Percentiles rank a stretch among this genome's conserved stretches.
phyloP scores from a whole-genome alignment of 2,888 invertebrate genomes.

The Eudasyphora cyanicolor region DNA sequence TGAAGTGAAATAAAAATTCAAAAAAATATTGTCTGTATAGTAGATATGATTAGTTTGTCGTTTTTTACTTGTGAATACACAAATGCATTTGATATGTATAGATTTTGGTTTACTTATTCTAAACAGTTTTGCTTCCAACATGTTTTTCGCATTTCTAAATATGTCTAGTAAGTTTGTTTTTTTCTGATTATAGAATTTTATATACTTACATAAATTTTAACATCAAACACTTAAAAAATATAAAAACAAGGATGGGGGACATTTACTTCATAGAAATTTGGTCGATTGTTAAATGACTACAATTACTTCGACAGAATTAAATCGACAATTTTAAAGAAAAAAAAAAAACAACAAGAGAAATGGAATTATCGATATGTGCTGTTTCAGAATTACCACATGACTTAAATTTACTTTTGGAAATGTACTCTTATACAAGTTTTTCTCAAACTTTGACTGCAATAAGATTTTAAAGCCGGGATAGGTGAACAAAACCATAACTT shows the following conservation, averaged over 20 bases:
- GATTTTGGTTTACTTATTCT: slow-evolving; percentile 33
- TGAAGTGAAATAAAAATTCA: no score
- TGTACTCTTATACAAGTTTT: no score
- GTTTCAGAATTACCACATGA: no score
- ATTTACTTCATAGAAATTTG: background rate
- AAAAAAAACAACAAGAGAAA: background rate
- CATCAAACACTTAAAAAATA: slow-evolving; percentile 55
- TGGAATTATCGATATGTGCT: no score
- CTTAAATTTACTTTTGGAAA: no score
- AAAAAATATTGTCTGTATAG: background rate
- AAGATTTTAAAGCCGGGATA: no score
- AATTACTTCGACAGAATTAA: background rate
- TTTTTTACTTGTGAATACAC: slow-evolving; percentile 64
- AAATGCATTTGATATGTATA: slow-evolving; percentile 65
- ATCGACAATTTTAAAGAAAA: background rate
- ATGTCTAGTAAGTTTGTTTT: slow-evolving; percentile 1
- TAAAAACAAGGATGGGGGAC: background rate
- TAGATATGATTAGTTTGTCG: slow-evolving; percentile 17
- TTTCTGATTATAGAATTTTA: slow-evolving; percentile 15
- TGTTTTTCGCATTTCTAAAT: background rate
- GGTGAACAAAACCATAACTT: no score
- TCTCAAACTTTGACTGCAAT: no score
- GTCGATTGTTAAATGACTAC: background rate
- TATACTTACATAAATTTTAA: slow-evolving; percentile 31
- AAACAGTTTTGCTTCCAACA: background rate